Conservation (phyloP, 2,888 invertebrate species). For the Cerastis rubricosa region DNA sequence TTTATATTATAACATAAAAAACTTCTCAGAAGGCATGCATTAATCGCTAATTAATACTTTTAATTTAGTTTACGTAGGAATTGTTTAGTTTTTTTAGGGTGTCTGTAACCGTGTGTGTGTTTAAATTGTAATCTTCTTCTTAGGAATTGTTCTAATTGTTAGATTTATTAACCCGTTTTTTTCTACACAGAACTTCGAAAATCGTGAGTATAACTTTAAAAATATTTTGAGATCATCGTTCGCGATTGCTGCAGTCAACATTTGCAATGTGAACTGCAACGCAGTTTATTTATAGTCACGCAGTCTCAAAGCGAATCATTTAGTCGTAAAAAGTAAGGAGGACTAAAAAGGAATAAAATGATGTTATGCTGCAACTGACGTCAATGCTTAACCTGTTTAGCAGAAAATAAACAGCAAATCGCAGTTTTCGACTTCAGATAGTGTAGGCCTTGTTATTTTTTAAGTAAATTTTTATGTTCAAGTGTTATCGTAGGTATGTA, state of each 20-base stretch:
- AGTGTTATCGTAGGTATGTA: not conserved
- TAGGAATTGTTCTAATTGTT: not conserved
- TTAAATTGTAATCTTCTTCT: not conserved
- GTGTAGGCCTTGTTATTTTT: not conserved
- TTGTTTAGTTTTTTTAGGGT: not conserved
- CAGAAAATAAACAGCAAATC: not conserved
- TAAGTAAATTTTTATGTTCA: not conserved
- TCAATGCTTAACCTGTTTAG: slow-evolving; percentile 24
- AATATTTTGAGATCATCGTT: not conserved
- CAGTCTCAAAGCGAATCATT: not conserved
- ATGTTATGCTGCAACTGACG: slow-evolving; percentile 24
- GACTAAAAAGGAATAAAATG: slow-evolving; percentile 8
- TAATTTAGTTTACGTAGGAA: not conserved
- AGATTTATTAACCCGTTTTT: not conserved
- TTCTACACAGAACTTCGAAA: not conserved
- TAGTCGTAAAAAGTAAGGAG: not conserved
- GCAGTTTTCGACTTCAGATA: not conserved
- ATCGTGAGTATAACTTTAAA: too few relatives aligned
- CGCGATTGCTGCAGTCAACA: not conserved
- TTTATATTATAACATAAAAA: not conserved
- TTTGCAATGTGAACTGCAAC: not conserved
- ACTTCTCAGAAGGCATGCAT: not conserved
- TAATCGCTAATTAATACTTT: slow-evolving; percentile 18
- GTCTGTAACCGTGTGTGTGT: not conserved
- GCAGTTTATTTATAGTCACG: not conserved